Conservation (phyloP, 2,113 vertebrate species). For the Polypterus senegalus region DNA sequence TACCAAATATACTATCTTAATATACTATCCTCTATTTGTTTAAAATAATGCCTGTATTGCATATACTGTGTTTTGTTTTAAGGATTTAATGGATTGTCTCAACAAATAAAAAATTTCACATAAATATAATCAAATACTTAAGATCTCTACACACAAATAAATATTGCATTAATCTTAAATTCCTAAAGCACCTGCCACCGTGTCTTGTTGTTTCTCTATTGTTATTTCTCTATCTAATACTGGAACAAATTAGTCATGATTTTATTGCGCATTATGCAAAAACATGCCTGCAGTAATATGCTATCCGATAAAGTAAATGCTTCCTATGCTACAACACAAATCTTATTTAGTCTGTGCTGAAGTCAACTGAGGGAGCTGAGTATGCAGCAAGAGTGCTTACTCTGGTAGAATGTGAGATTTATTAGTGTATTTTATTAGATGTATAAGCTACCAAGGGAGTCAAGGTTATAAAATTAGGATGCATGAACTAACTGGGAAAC, state of each 20-base stretch:
- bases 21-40: too few relatives aligned
- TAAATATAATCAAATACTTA: too few relatives aligned
- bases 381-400: slow-evolving; percentile 51
- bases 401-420: slow-evolving; percentile 43
- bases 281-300: slow-evolving; percentile 48
- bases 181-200: slow-evolving; percentile 34
- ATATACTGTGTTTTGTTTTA: too few relatives aligned
- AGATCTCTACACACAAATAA: not conserved
- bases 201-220: slow-evolving; percentile 39
- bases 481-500: slow-evolving; percentile 24
- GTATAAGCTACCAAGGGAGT: slow-evolving; percentile 33
- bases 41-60: too few relatives aligned
- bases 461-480: slow-evolving; percentile 43
- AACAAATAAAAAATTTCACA: too few relatives aligned
- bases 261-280: slow-evolving; percentile 50
- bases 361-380: slow-evolving; percentile 51
- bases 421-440: slow-evolving; percentile 62
- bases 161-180: slow-evolving; percentile 18
- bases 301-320: slow-evolving; percentile 59
- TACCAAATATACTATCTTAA: too few relatives aligned
- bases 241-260: slow-evolving; percentile 54
- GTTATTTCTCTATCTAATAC: slow-evolving; percentile 51
- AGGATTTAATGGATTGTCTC: too few relatives aligned
- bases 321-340: slow-evolving; percentile 51
- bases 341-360: slow-evolving; percentile 53